These are phyloP conservation scores for Hylomyscus alleni DNA, from an alignment of 2,797 vertebrate species.

Conservation along the genomic window DNA sequence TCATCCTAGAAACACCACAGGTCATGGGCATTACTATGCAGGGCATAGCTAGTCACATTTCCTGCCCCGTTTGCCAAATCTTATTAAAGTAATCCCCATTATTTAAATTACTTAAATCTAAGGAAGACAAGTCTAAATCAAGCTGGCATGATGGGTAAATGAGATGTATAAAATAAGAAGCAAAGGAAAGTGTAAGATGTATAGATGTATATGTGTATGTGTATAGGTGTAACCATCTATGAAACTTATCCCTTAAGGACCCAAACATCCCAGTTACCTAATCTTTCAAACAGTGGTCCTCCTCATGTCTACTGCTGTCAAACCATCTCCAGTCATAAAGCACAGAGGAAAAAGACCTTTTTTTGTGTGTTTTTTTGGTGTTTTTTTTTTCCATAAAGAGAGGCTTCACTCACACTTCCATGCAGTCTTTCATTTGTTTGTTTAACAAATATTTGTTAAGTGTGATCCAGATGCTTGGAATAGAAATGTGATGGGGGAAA, in stretches of 20 bases:
- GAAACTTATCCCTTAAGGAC: background rate
- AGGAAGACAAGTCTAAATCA: background rate
- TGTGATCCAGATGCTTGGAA: conserved; percentile 44
- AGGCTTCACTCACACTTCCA: background rate
- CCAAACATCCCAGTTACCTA: background rate
- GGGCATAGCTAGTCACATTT: background rate
- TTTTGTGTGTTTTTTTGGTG: background rate
- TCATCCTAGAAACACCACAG: background rate
- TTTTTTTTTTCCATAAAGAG: conserved; percentile 1
- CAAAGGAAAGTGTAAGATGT: background rate
- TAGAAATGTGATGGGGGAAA: conserved; percentile 27
- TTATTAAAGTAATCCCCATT: conserved; percentile 13
- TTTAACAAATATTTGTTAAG: conserved; percentile 63
- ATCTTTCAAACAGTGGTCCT: background rate
- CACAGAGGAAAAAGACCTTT: background rate
- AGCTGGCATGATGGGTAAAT: background rate
- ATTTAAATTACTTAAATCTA: conserved; percentile 25
- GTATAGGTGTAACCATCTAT: too few relatives aligned
- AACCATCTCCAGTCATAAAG: conserved; percentile 1
- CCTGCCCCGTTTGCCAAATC: background rate
- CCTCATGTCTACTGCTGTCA: background rate
- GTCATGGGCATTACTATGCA: background rate
- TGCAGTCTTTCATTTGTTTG: conserved; percentile 58
- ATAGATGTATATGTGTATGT: background rate
- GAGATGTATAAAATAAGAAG: background rate